Conservation (phyloP, 2,797 vertebrate genomes). For the Syngnathus rostellatus region DNA sequence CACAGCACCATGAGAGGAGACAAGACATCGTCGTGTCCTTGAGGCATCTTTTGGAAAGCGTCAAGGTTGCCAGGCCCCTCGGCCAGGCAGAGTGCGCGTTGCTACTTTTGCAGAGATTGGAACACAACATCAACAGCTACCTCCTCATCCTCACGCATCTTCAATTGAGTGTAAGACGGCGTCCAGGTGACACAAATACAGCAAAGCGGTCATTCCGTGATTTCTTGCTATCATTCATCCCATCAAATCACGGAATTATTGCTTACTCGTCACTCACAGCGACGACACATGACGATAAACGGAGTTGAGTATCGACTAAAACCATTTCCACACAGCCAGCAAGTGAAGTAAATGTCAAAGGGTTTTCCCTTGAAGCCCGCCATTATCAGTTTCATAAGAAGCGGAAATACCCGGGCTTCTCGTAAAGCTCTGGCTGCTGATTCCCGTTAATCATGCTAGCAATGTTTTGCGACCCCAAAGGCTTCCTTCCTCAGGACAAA, state of each 20-base stretch:
- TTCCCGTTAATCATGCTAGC: not conserved
- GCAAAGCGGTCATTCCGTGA: constrained; percentile 1
- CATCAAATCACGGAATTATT: not conserved
- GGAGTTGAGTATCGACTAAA: not conserved
- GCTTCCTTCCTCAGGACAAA: constrained; percentile 62
- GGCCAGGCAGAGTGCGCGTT: constrained; percentile 43
- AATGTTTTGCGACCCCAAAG: constrained; percentile 28
- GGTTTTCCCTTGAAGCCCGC: constrained; percentile 19
- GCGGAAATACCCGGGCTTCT: constrained; percentile 52
- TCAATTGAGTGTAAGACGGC: constrained; percentile 48
- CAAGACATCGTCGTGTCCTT: constrained; percentile 58
- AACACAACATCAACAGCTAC: constrained; percentile 64
- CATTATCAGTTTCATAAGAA: constrained; percentile 26
- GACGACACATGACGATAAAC: too few species aligned
- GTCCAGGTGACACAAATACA: constrained; percentile 2
- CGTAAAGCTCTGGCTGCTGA: too few species aligned
- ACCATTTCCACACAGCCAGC: constrained; percentile 6
- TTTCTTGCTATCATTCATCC: constrained; percentile 5
- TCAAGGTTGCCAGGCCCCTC: constrained; percentile 31
- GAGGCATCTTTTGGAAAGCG: constrained; percentile 48
- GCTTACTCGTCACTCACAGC: not conserved
- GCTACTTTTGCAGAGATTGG: constrained; percentile 49
- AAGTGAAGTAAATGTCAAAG: constrained; percentile 24
- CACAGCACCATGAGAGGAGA: constrained; percentile 56
- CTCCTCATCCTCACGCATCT: constrained; percentile 56